phyloP scores from a whole-genome alignment of 2,113 vertebrate species.

The Indicator maculatus region DNA sequence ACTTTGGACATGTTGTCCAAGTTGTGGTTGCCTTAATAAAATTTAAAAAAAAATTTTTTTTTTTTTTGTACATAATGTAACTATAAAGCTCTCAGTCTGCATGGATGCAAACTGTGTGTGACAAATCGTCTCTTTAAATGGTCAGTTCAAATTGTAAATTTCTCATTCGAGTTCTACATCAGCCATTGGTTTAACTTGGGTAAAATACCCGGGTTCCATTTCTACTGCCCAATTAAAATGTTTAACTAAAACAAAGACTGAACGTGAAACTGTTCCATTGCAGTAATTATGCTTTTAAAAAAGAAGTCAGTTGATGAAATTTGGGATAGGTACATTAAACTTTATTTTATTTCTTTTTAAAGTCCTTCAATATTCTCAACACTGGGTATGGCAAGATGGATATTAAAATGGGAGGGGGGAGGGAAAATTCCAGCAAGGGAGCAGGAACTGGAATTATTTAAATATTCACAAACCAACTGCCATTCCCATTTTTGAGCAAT shows the following conservation, averaged over 20 bases:
- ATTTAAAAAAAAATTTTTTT: conserved; percentile 65
- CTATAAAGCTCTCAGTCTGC: conserved; percentile 86
- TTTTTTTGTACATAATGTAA: conserved; percentile 94
- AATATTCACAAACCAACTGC: background rate
- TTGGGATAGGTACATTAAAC: conserved; percentile 52
- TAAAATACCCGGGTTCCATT: conserved; percentile 64
- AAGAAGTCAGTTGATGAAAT: conserved; percentile 56
- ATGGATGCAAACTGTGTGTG: conserved; percentile 89
- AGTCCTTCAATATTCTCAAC: conserved; percentile 33
- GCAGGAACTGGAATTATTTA: background rate
- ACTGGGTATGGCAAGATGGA: conserved; percentile 47
- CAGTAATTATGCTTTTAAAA: conserved; percentile 60
- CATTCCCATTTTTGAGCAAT: conserved; percentile 13
- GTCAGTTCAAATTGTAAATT: conserved; percentile 81
- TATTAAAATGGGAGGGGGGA: conserved; percentile 23
- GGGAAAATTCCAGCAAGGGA: conserved; percentile 36
- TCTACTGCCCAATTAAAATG: conserved; percentile 59
- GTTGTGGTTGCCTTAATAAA: conserved; percentile 90
- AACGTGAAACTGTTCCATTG: conserved; percentile 63
- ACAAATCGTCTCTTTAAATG: conserved; percentile 83
- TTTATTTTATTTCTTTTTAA: conserved; percentile 45
- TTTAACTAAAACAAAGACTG: conserved; percentile 60
- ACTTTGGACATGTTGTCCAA: conserved; percentile 88
- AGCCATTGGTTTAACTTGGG: conserved; percentile 71
- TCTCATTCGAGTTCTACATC: conserved; percentile 75